Percentiles rank a stretch among this genome's conserved stretches.
phyloP scores from a whole-genome alignment of 2,888 invertebrate genomes.

The Halictus quadricinctus region DNA sequence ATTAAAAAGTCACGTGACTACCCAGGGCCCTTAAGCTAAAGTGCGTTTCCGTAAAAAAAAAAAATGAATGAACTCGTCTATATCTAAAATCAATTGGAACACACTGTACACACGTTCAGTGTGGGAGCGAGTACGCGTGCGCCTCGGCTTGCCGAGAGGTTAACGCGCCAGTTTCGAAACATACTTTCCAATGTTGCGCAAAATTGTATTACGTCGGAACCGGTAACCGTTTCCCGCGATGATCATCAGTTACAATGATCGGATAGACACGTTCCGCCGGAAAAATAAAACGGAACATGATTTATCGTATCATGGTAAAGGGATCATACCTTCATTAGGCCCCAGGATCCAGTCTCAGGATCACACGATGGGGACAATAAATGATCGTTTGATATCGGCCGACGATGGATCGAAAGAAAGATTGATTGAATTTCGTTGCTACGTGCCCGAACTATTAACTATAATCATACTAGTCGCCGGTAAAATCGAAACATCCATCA shows the following conservation, averaged over 20 bases:
- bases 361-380: slow-evolving; percentile 53
- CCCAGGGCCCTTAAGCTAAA: too few species aligned
- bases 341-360: slow-evolving; percentile 39
- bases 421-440: slow-evolving; percentile 72
- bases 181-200: slow-evolving; percentile 32
- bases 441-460: slow-evolving; percentile 66
- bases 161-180: slow-evolving; percentile 28
- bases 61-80: too few species aligned
- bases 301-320: slow-evolving; percentile 40
- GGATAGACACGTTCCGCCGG: slow-evolving; percentile 34
- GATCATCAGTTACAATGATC: slow-evolving; percentile 19
- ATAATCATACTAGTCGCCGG: slow-evolving; percentile 67
- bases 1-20: too few species aligned
- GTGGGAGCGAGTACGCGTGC: neutral
- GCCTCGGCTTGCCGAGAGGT: slow-evolving; percentile 3
- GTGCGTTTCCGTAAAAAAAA: too few species aligned
- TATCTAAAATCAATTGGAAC: neutral
- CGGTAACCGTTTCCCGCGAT: slow-evolving; percentile 18
- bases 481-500: slow-evolving; percentile 74
- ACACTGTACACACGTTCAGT: neutral
- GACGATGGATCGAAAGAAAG: slow-evolving; percentile 62
- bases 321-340: slow-evolving; percentile 54
- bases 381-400: slow-evolving; percentile 56
- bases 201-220: slow-evolving; percentile 10
- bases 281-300: slow-evolving; percentile 43